Conservation (phyloP, 1,140 invertebrate genomes). For the Coptotermes formosanus region DNA sequence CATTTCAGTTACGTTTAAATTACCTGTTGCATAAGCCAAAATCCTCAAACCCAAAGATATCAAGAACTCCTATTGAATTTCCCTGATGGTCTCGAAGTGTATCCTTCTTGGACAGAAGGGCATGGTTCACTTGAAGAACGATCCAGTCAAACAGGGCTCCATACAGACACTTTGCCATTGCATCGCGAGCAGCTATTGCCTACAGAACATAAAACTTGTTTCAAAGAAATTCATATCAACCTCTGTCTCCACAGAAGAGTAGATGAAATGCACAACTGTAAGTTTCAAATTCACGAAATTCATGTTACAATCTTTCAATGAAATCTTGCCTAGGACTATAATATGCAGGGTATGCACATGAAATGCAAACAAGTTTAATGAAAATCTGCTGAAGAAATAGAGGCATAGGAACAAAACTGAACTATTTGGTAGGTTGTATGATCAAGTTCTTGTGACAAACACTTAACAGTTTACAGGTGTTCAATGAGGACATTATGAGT, state of each 20-base stretch:
- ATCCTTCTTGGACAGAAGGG: conserved; percentile 80
- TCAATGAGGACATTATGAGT: too few relatives aligned
- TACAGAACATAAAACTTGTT: conserved; percentile 51
- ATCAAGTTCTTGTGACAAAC: too few relatives aligned
- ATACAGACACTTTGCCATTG: conserved; percentile 96
- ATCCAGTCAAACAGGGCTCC: conserved; percentile 98
- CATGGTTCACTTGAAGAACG: conserved; percentile 87
- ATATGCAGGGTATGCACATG: too few relatives aligned
- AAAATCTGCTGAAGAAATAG: too few relatives aligned
- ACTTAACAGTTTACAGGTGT: too few relatives aligned
- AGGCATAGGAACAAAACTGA: too few relatives aligned
- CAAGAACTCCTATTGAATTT: conserved; percentile 89
- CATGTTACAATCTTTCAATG: neutral
- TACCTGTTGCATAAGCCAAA: conserved; percentile 69
- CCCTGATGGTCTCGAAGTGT: conserved; percentile 76
- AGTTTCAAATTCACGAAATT: neutral
- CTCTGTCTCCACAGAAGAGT: too few relatives aligned
- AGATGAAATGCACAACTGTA: neutral
- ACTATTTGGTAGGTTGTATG: too few relatives aligned
- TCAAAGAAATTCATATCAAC: neutral
- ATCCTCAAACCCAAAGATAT: conserved; percentile 98
- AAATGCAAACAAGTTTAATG: too few relatives aligned
- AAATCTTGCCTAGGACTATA: too few relatives aligned
- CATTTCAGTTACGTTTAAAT: neutral
- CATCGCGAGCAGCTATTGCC: conserved; percentile 91